phyloP scores from a whole-genome alignment of 2,888 invertebrate genomes.

The Agrotis puta region DNA sequence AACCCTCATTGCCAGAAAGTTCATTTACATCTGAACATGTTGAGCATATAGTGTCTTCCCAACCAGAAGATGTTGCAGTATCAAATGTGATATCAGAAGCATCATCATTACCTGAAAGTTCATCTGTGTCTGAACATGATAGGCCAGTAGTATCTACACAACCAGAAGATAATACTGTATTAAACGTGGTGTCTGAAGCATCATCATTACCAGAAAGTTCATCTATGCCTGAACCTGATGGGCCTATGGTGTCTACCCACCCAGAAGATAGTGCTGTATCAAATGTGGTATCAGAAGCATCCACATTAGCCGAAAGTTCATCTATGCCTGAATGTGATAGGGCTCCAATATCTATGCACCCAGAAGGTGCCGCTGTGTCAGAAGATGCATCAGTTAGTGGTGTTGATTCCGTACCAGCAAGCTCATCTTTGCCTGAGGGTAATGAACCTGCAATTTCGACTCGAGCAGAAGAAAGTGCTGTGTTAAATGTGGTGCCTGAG shows the following conservation, averaged over 20 bases:
- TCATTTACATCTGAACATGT: slow-evolving; percentile 43
- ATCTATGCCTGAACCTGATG: slow-evolving; percentile 33
- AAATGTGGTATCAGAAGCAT: slow-evolving; percentile 51
- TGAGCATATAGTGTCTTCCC: slow-evolving; percentile 27
- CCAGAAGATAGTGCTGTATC: slow-evolving; percentile 38
- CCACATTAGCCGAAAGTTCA: slow-evolving; percentile 49
- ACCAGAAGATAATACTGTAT: neutral
- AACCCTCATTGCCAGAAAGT: slow-evolving; percentile 33
- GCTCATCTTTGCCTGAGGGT: slow-evolving; percentile 45
- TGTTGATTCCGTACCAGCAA: slow-evolving; percentile 25
- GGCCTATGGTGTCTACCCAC: slow-evolving; percentile 30
- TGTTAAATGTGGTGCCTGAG: slow-evolving; percentile 56
- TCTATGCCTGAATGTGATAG: slow-evolving; percentile 31
- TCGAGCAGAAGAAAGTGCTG: slow-evolving; percentile 42
- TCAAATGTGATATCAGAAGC: neutral
- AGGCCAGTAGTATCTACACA: neutral
- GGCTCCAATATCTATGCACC: slow-evolving; percentile 29
- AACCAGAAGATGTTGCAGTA: neutral
- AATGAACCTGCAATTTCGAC: slow-evolving; percentile 40
- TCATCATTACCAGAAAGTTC: slow-evolving; percentile 48
- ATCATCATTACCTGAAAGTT: slow-evolving; percentile 31
- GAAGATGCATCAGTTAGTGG: slow-evolving; percentile 25
- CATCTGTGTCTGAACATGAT: slow-evolving; percentile 46
- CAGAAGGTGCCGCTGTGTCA: slow-evolving; percentile 39
- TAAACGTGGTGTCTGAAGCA: slow-evolving; percentile 18